These are phyloP conservation scores for Coelinius sp. DNA, from an alignment of 2,888 invertebrate genomes.

Conservation along the genomic window DNA sequence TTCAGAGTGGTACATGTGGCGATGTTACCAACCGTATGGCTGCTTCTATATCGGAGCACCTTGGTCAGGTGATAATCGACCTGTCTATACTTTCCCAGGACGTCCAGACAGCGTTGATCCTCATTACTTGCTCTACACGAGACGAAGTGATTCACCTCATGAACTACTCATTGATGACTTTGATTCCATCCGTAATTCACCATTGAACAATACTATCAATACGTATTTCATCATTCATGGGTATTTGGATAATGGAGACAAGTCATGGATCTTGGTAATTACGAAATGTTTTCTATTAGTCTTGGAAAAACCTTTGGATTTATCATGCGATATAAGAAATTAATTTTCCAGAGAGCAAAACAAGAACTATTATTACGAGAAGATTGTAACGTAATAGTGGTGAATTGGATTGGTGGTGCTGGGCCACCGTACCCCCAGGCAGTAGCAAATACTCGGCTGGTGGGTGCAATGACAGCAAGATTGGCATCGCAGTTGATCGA, in stretches of 20 bases:
- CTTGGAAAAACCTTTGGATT: too few species aligned
- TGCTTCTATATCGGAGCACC: slow-evolving; percentile 85
- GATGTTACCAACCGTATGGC: slow-evolving; percentile 85
- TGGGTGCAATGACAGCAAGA: slow-evolving; percentile 88
- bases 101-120: slow-evolving; percentile 78
- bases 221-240: slow-evolving; percentile 88
- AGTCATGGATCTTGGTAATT: slow-evolving; percentile 80
- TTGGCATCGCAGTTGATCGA: slow-evolving; percentile 73
- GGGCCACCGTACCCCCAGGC: slow-evolving; percentile 93
- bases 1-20: slow-evolving; percentile 70
- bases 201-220: slow-evolving; percentile 76
- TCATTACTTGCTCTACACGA: slow-evolving; percentile 75
- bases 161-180: slow-evolving; percentile 79
- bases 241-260: slow-evolving; percentile 86
- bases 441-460: slow-evolving; percentile 89
- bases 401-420: slow-evolving; percentile 91
- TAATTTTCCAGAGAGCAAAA: slow-evolving; percentile 76
- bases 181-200: slow-evolving; percentile 76
- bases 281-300: too few species aligned
- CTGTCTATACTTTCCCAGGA: slow-evolving; percentile 85
- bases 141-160: slow-evolving; percentile 73
- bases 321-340: too few species aligned
- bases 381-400: slow-evolving; percentile 82
- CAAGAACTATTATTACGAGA: slow-evolving; percentile 81
- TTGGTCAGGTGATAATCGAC: slow-evolving; percentile 84